Conservation (phyloP, 2,113 vertebrate genomes). For the Pampusana beccarii region DNA sequence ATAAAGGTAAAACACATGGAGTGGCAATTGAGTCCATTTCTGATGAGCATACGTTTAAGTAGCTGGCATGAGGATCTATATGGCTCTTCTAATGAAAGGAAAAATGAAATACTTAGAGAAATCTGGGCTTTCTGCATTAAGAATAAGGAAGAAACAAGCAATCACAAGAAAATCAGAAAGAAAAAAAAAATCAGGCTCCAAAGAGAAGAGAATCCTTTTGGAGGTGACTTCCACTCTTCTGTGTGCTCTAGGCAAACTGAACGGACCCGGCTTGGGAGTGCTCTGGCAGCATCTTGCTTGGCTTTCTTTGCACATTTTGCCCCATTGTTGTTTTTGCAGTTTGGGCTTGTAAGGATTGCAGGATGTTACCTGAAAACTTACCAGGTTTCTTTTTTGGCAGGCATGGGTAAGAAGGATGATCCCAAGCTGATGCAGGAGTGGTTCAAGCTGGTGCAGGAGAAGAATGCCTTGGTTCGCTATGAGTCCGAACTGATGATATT, state of each 20-base stretch:
- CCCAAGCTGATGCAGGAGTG: constrained; percentile 99
- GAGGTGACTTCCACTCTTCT: background rate
- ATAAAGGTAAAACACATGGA: background rate
- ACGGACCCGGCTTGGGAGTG: constrained; percentile 70
- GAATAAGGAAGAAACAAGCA: constrained; percentile 20
- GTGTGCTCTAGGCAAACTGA: constrained; percentile 61
- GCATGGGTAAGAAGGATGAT: constrained; percentile 99
- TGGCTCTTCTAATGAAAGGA: background rate
- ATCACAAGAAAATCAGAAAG: background rate
- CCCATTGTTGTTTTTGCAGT: constrained; percentile 63
- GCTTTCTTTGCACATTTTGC: constrained; percentile 83
- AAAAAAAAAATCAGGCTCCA: background rate
- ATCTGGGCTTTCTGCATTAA: background rate
- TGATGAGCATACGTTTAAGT: background rate
- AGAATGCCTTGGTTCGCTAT: constrained; percentile 97
- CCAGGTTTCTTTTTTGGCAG: constrained; percentile 71
- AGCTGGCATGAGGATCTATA: background rate
- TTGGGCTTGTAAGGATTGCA: background rate
- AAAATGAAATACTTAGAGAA: background rate
- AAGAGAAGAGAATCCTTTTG: constrained; percentile 33
- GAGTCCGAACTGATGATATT: constrained; percentile 99
- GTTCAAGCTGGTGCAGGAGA: constrained; percentile 99
- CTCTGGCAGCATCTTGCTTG: constrained; percentile 79
- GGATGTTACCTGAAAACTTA: background rate
- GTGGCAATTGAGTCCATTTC: background rate